phyloP scores from a whole-genome alignment of 2,888 invertebrate species.

The Himalopsyche japonica region DNA sequence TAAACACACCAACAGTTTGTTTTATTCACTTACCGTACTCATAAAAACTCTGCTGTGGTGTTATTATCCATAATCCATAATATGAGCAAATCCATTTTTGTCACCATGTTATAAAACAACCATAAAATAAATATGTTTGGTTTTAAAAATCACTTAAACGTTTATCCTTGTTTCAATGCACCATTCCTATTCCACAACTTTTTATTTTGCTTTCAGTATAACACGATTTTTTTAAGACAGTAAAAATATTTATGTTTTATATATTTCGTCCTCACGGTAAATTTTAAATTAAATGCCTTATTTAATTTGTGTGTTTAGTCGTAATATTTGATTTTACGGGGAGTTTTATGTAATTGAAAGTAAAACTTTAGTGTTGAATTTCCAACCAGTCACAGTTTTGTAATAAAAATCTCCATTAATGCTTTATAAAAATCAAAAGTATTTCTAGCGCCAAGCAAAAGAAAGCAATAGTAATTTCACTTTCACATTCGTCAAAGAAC shows the following conservation, averaged over 20 bases:
- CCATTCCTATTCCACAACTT: not conserved
- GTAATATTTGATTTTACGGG: not conserved
- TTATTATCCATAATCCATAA: slow-evolving; percentile 30
- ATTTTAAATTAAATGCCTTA: not conserved
- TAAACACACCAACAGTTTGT: not conserved
- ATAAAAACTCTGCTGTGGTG: not conserved
- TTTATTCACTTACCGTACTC: slow-evolving; percentile 6
- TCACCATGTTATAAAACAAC: slow-evolving; percentile 15
- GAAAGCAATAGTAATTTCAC: slow-evolving; percentile 33
- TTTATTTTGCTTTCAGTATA: not conserved
- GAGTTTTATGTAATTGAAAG: slow-evolving; percentile 21
- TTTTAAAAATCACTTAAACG: not conserved
- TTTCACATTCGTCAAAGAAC: slow-evolving; percentile 29
- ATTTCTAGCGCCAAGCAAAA: slow-evolving; percentile 28
- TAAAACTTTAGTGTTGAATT: not conserved
- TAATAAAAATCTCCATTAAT: slow-evolving; percentile 21
- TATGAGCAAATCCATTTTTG: slow-evolving; percentile 26
- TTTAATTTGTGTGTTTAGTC: not conserved
- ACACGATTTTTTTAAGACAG: not conserved
- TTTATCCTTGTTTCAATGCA: not conserved
- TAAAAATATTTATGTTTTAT: not conserved
- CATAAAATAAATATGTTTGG: not conserved
- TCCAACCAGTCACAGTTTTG: slow-evolving; percentile 1
- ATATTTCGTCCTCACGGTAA: not conserved
- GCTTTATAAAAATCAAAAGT: slow-evolving; percentile 30